Conservation (phyloP, 2,113 vertebrate genomes). For the Cryptotis parvus region DNA sequence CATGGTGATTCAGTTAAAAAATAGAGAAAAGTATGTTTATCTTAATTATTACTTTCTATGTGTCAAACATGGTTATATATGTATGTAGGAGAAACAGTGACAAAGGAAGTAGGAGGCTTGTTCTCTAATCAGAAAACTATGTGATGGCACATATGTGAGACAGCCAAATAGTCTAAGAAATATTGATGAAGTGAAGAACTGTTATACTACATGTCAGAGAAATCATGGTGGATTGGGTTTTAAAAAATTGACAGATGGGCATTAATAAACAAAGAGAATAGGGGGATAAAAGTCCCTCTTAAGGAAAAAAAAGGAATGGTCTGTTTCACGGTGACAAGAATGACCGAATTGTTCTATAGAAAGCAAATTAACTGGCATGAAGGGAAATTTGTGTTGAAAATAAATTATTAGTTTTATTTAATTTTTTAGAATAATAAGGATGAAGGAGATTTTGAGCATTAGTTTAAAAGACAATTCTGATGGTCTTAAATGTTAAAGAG, state of each 20-base stretch:
- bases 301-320: conserved; percentile 11
- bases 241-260: conserved; percentile 26
- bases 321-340: conserved; percentile 24
- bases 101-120: neutral
- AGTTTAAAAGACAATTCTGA: conserved; percentile 34
- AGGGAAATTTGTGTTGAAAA: conserved; percentile 41
- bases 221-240: conserved; percentile 13
- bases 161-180: conserved; percentile 14
- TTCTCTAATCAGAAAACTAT: conserved; percentile 12
- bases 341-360: conserved; percentile 53
- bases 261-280: conserved; percentile 53
- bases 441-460: neutral
- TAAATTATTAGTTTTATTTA: neutral
- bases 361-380: conserved; percentile 43
- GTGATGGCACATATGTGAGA: conserved; percentile 3
- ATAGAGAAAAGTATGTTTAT: neutral
- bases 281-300: conserved; percentile 46
- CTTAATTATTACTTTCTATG: conserved; percentile 16
- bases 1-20: no score
- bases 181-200: conserved; percentile 16
- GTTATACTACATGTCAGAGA: conserved; percentile 7
- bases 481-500: conserved; percentile 32
- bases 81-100: neutral
- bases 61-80: neutral
- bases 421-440: neutral